phyloP scores from a whole-genome alignment of 2,888 invertebrate species.

The Leptinotarsa tumamoca region DNA sequence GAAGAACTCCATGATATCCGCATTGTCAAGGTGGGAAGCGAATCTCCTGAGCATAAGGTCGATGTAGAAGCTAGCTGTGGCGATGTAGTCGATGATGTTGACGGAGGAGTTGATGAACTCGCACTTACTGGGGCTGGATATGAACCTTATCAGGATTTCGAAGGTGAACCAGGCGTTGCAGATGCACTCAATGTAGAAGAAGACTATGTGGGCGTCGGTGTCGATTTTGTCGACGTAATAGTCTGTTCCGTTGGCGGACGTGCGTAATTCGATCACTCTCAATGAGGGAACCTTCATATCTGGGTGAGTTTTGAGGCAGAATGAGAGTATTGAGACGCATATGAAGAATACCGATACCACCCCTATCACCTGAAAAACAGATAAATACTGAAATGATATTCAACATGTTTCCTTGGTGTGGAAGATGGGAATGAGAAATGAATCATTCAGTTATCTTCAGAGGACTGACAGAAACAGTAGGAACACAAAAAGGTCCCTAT shows the following conservation, averaged over 20 bases:
- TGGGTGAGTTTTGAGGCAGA: conserved; percentile 99
- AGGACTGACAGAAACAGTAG: too few species aligned
- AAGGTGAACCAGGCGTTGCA: conserved; percentile 99
- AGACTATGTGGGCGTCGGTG: conserved; percentile 96
- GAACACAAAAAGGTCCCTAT: too few species aligned
- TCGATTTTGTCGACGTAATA: conserved; percentile 91
- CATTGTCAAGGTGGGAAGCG: conserved; percentile 92
- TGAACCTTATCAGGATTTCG: conserved; percentile 87
- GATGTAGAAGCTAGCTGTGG: conserved; percentile 98
- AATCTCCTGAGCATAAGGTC: conserved; percentile 91
- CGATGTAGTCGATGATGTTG: conserved; percentile 99
- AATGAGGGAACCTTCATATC: conserved; percentile 95
- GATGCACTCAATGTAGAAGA: conserved; percentile 98
- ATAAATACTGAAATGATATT: neutral
- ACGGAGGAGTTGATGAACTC: conserved; percentile 94
- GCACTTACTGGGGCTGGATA: conserved; percentile 93
- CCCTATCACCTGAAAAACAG: conserved; percentile 88
- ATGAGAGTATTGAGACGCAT: conserved; percentile 98
- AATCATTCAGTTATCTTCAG: too few species aligned
- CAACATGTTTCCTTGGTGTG: neutral
- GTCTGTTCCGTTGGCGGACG: conserved; percentile 78
- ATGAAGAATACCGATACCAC: conserved; percentile 99
- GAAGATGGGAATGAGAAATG: too few species aligned
- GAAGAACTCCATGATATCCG: conserved; percentile 97
- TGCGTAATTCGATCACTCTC: conserved; percentile 82